Base-by-base conservation (phyloP, 1,140 invertebrate species). In the Pogonus chalceus region DNA sequence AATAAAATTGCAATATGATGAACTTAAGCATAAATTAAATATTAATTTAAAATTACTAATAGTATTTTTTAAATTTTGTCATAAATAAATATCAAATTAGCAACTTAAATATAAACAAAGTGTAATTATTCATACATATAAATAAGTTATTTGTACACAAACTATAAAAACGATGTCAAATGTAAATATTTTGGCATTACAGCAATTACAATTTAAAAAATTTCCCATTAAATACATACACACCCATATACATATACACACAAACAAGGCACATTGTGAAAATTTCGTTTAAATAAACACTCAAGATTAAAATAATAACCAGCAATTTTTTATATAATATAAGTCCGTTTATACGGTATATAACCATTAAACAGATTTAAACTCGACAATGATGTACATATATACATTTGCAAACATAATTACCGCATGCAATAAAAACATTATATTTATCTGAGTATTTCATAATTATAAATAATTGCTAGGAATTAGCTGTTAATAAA, bases 401-500 rank as follows among this genome's bases (percentile, higher is more conserved):
- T 9, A 43, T 3, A 10, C 37, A 43, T 43, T 16, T 43, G 37
- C 18, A 43, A 43, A 43, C 37, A 43, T 43, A 43, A 43, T 43
- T 43, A 43, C 3, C 7, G 3, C 37, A 43, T n/a, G 37, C 37
- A 43, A 43, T 43, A 43, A 43, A 43, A 43, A 18, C 37, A 43
- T 43, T 43, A 43, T 43, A 43, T 43, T 43, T 43, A 43, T 43
- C 18, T 18, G 9, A 7, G 37, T 18, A 43, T 18, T 43, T 4
- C 37, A 18, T 43, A 43, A 43, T 43, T 43, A 43, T 43, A 16
- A 43, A 43, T 43, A 43, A 18, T 43, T 10, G 37, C 37, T 9
- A 43, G 18, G 37, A 12, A 43, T 43, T 43, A 43, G 7, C 37
- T 16, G 37, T 9, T 43, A 43, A 43, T 43, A 43, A 43, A 43